Evolutionary conservation across 2,113 vertebrate genomes (phyloP).

Genomic region (Tinamus guttatus): DNA sequence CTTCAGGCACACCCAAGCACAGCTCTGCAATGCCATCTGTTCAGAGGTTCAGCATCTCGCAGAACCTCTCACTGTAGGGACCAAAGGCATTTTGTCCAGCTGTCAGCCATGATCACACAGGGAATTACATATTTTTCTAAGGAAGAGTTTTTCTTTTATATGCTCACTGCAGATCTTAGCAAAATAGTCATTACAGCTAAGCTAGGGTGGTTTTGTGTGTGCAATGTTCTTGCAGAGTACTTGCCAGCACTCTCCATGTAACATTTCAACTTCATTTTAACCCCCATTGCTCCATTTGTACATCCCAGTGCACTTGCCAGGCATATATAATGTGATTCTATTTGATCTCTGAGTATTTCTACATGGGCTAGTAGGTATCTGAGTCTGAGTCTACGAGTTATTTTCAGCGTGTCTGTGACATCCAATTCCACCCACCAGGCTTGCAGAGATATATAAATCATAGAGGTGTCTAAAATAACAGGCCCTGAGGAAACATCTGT

Average conservation of each 20-base stretch:
- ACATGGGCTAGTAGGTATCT: conserved; percentile 3
- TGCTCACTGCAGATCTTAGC: neutral
- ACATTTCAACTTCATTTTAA: neutral
- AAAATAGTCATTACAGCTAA: neutral
- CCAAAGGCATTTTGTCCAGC: neutral
- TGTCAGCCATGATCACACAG: neutral
- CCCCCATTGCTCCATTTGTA: neutral
- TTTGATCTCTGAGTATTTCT: neutral
- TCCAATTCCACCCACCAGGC: conserved; percentile 57
- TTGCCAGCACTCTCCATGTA: neutral
- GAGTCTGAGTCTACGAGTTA: conserved; percentile 16
- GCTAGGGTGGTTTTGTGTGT: neutral
- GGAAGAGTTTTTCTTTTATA: neutral
- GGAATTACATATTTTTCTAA: neutral
- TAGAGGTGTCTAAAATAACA: conserved; percentile 65
- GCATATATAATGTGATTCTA: neutral
- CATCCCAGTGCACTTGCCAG: neutral
- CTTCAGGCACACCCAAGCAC: fast-evolving
- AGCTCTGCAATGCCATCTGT: neutral
- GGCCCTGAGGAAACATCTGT: conserved; percentile 63
- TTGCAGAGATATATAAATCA: conserved; percentile 60
- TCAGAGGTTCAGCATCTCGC: neutral
- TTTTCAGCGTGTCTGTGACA: conserved; percentile 60
- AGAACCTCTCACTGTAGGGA: fast-evolving
- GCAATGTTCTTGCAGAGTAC: neutral